Evolutionary conservation across 2,888 invertebrate genomes (phyloP).

Genomic region (Drymonia ruficornis): DNA sequence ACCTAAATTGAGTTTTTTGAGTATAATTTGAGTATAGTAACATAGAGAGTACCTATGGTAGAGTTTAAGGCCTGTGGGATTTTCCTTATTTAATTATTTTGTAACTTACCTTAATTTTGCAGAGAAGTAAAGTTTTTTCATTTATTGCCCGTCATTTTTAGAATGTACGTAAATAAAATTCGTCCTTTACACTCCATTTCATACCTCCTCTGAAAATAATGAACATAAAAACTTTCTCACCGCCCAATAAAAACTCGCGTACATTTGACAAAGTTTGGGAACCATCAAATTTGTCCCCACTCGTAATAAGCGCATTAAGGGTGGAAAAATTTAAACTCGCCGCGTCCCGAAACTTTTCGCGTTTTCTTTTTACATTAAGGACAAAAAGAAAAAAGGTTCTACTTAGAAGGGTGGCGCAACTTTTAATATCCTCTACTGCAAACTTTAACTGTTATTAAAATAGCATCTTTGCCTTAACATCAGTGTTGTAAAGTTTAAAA

Average conservation of each 20-base stretch:
- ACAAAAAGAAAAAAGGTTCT: conserved; percentile 71
- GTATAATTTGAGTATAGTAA: too few species aligned
- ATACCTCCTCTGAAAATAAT: conserved; percentile 10
- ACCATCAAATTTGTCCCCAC: conserved; percentile 72
- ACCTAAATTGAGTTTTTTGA: too few species aligned
- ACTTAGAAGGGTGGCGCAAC: conserved; percentile 81
- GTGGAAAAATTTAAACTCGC: conserved; percentile 72
- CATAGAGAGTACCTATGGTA: too few species aligned
- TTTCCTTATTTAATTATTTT: neutral
- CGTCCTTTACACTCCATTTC: neutral
- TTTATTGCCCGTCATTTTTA: too few species aligned
- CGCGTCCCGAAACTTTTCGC: conserved; percentile 71
- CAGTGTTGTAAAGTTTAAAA: conserved; percentile 24
- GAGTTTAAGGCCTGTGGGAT: too few species aligned
- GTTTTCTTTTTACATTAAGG: conserved; percentile 83
- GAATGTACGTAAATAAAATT: too few species aligned
- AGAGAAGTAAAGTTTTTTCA: neutral
- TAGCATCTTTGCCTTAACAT: conserved; percentile 12
- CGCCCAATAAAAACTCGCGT: conserved; percentile 70
- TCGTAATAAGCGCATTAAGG: conserved; percentile 84
- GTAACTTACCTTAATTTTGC: neutral
- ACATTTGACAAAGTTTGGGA: conserved; percentile 68
- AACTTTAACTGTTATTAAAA: conserved; percentile 23
- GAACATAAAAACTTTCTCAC: conserved; percentile 26
- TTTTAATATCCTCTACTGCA: conserved; percentile 70